These are phyloP conservation scores for Aegotheles bennettii DNA, from an alignment of 2,113 vertebrate genomes.

Conservation along the genomic window DNA sequence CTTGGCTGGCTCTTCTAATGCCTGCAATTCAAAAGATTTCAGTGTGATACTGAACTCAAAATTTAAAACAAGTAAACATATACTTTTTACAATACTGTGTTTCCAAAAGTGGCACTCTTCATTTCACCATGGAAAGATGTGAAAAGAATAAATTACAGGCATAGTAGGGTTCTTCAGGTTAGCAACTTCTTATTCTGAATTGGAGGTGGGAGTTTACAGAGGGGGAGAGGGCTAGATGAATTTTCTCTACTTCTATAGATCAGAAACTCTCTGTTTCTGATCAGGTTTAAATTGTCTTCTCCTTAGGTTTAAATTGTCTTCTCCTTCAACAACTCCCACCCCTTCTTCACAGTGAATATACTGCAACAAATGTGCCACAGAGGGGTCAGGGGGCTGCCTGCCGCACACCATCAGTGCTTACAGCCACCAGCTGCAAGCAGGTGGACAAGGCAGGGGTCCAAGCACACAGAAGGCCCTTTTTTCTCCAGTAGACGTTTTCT, in stretches of 20 bases:
- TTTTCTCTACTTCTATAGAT: neutral
- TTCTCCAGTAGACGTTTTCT: neutral
- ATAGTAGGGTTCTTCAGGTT: neutral
- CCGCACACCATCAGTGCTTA: fast-evolving
- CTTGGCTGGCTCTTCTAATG: constrained; percentile 77
- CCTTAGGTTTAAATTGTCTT: neutral
- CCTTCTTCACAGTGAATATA: neutral
- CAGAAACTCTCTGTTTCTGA: neutral
- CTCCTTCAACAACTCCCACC: neutral
- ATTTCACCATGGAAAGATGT: neutral
- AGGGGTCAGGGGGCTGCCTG: fast-evolving
- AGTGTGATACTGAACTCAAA: neutral
- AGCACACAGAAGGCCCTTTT: neutral
- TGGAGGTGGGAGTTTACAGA: neutral
- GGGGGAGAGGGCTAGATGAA: neutral
- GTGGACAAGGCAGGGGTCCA: neutral
- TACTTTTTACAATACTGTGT: neutral
- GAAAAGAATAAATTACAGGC: neutral
- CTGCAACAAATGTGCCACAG: fast-evolving
- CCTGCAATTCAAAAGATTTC: constrained; percentile 67
- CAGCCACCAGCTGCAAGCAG: neutral
- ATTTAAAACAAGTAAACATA: neutral
- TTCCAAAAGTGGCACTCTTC: neutral
- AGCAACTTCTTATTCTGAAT: neutral
- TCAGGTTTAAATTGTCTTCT: neutral